Conservation (phyloP, 2,797 vertebrate species). For the Chanos chanos region DNA sequence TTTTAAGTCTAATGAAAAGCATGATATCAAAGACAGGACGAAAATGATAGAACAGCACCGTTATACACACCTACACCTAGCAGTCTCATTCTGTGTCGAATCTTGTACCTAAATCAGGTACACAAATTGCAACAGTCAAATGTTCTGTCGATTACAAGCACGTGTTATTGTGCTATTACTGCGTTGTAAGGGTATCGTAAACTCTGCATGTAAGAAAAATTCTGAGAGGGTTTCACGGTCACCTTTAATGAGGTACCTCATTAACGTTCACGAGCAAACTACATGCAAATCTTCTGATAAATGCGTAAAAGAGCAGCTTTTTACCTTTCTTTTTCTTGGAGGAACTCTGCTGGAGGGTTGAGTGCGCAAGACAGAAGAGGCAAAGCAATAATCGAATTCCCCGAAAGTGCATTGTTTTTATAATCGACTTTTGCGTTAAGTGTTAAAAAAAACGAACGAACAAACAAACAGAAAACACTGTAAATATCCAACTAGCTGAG, state of each 20-base stretch:
- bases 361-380: slow-evolving; percentile 66
- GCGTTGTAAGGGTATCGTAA: no score
- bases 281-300: background rate
- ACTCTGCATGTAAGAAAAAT: background rate
- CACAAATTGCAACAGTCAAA: no score
- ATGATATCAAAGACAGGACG: no score
- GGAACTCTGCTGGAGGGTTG: slow-evolving; percentile 62
- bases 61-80: no score
- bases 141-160: no score
- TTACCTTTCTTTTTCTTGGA: slow-evolving; percentile 79
- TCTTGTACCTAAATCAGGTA: no score
- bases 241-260: background rate
- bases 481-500: no score
- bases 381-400: slow-evolving; percentile 67
- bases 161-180: no score
- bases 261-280: background rate
- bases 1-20: no score
- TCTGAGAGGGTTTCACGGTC: background rate
- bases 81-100: background rate
- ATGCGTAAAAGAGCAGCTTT: background rate
- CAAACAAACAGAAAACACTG: no score
- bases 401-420: slow-evolving; percentile 68
- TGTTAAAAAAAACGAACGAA: background rate
- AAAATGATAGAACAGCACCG: no score
- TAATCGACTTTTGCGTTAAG: no score